Evolutionary conservation across 1,140 invertebrate genomes (phyloP).

Genomic region (Phymastichus coffea): DNA sequence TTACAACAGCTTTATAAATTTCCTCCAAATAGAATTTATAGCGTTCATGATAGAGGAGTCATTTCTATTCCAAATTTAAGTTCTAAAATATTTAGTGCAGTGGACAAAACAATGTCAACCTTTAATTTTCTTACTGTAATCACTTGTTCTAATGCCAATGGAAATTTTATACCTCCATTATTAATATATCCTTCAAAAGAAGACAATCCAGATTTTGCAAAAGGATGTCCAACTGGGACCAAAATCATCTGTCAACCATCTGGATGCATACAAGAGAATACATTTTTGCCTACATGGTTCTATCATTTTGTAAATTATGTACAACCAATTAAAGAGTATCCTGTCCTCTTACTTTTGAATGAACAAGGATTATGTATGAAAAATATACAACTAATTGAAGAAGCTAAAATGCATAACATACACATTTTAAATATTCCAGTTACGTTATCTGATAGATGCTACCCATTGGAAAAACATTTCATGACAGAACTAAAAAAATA

Average conservation of each 20-base stretch:
- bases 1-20: background rate
- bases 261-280: background rate
- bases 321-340: background rate
- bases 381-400: background rate
- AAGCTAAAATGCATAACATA: background rate
- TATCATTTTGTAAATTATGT: background rate
- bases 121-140: background rate
- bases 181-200: background rate
- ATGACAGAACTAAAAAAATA: background rate
- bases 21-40: background rate
- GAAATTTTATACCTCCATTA: background rate
- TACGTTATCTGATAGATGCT: too few species aligned
- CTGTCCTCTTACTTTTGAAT: background rate
- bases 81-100: background rate
- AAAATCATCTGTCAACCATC: background rate
- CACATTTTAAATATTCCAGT: background rate
- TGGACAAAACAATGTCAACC: background rate
- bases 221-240: background rate
- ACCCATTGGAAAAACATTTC: background rate
- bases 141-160: background rate
- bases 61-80: background rate
- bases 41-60: background rate
- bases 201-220: background rate
- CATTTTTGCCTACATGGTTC: conserved; percentile 4
- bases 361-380: background rate